Evolutionary conservation across 2,797 vertebrate genomes (phyloP), one percentile per base, ranked within the genome.

Genomic region (Sciaenops ocellatus): DNA sequence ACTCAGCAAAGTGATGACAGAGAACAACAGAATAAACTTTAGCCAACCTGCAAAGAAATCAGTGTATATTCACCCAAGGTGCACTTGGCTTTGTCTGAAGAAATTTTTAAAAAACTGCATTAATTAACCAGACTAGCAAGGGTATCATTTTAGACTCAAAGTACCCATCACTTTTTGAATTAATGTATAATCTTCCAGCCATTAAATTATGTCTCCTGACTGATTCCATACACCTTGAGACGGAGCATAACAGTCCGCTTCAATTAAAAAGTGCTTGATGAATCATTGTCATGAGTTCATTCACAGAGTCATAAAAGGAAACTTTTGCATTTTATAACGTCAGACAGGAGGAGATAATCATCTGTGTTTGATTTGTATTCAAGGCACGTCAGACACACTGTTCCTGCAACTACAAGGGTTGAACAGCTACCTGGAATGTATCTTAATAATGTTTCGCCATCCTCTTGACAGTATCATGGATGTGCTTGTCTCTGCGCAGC

Each of bases 221-320:
- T 73, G 69, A 85, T 78, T 84, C 62, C 16, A 59, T 59, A 81
- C 72, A 84, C 68, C 69, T 64, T 52, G 73, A 87, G 80, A 85
- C 64, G 15, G 61, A 84, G 50, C 61, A 69, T 65, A 69, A 64
- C 57, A 78, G 76, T 76, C 59, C 4, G 30, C 80, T 77, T 69
- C 57, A 61, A 76, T 85, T 88, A 76, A 81, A 86, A 73, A 61
- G 52, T 28, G 67, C 51, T 65, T 76, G 67, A 90, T 89, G 83
- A 88, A 81, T 91, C 66, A 74, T 71, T 85, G 78, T 76, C 61
- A 44, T 57, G 28, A 69, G 76, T 76, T 73, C 47, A 81, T 85
- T 85, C 78, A 74, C 41, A 38, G 57, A 80, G 76, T 80, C 67
- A 69, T 77, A 70, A 78, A 83, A 84, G 69, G 48, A 85, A 81